Conservation (phyloP, 2,888 invertebrate species). For the Rhamnusium bicolor region DNA sequence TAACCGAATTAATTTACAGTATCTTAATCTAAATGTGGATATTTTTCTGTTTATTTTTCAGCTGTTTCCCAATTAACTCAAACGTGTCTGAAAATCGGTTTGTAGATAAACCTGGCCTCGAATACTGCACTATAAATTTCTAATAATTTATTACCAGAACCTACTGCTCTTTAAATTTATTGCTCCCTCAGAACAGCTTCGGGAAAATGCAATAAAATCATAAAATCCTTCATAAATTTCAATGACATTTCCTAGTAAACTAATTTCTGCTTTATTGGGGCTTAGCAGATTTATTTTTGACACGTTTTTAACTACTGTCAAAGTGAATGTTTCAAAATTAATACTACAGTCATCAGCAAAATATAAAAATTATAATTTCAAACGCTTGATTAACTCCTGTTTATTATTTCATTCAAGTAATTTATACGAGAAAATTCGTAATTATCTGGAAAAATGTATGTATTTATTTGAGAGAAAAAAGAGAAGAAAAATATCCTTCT, state of each 20-base stretch:
- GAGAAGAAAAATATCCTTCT: too few relatives aligned
- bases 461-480: too few relatives aligned
- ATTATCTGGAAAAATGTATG: too few relatives aligned
- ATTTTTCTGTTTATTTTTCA: slow-evolving; percentile 27
- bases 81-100: slow-evolving; percentile 23
- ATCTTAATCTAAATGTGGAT: slow-evolving; percentile 17
- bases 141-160: slow-evolving; percentile 16
- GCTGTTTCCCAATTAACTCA: slow-evolving; percentile 11
- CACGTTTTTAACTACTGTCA: not conserved
- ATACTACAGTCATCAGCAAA: not conserved
- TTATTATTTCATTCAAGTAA: too few relatives aligned
- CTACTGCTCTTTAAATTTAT: slow-evolving; percentile 10
- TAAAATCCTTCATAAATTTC: slow-evolving; percentile 23
- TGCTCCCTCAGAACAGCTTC: not conserved
- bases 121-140: slow-evolving; percentile 15
- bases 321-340: not conserved
- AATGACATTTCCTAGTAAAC: slow-evolving; percentile 3
- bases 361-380: not conserved
- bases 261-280: not conserved
- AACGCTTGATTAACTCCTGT: not conserved
- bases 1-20: slow-evolving; percentile 23
- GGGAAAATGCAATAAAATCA: slow-evolving; percentile 24
- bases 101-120: slow-evolving; percentile 10
- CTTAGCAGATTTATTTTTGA: not conserved
- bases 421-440: too few relatives aligned